Conservation (phyloP, 2,113 vertebrate species). For the Archocentrus centrarchus region DNA sequence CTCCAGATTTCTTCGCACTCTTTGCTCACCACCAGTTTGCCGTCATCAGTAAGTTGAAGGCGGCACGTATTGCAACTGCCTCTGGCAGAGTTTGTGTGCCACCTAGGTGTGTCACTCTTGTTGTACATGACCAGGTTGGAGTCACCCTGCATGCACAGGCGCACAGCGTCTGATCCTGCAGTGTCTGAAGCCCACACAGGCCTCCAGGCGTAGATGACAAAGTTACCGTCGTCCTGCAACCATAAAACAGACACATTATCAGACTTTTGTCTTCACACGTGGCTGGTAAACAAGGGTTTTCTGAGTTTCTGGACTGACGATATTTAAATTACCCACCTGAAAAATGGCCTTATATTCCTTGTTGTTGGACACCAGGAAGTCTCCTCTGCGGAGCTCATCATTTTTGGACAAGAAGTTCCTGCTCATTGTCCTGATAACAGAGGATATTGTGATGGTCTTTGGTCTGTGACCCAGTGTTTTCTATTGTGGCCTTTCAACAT, state of each 20-base stretch:
- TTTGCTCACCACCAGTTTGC: constrained; percentile 35
- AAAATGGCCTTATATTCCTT: constrained; percentile 53
- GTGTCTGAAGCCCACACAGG: constrained; percentile 36
- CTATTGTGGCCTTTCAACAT: no score
- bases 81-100: constrained; percentile 4
- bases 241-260: not conserved
- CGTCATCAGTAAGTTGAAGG: constrained; percentile 15
- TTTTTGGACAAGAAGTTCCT: constrained; percentile 56
- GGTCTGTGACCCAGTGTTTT: no score
- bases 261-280: no score
- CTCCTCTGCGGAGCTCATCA: constrained; percentile 56
- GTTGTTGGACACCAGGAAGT: constrained; percentile 61
- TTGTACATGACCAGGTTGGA: constrained; percentile 68
- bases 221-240: constrained; percentile 57
- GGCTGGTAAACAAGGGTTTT: no score
- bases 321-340: constrained; percentile 29
- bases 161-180: not conserved
- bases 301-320: not conserved
- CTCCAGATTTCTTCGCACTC: constrained; percentile 18
- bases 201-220: constrained; percentile 59
- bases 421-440: constrained; percentile 32
- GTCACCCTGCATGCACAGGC: constrained; percentile 60
- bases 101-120: not conserved
- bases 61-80: not conserved
- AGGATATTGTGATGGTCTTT: no score